Evolutionary conservation across 2,888 invertebrate species (phyloP).

Genomic region (Cataglyphis altisquamis): DNA sequence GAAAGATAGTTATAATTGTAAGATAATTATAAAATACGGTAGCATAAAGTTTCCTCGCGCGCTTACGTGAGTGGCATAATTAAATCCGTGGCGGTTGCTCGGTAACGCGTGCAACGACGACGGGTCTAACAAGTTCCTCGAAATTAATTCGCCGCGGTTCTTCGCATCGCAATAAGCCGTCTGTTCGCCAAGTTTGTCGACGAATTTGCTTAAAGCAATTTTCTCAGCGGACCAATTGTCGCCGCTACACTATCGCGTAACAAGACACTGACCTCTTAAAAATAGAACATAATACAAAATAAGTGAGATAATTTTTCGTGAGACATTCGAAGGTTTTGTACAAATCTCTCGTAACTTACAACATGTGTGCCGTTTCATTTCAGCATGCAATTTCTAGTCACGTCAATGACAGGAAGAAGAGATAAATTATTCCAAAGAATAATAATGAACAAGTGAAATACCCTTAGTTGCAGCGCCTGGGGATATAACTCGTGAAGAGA

Average conservation of each 20-base stretch:
- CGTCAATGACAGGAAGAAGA: conserved; percentile 76
- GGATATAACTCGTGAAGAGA: conserved; percentile 60
- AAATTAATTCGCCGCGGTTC: conserved; percentile 71
- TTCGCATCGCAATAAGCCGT: conserved; percentile 45
- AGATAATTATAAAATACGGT: conserved; percentile 49
- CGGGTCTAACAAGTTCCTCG: conserved; percentile 73
- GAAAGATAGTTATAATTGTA: conserved; percentile 50
- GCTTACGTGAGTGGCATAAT: conserved; percentile 57
- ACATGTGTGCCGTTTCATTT: conserved; percentile 45
- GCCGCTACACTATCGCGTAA: conserved; percentile 31
- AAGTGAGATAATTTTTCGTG: conserved; percentile 58
- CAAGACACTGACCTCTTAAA: conserved; percentile 48
- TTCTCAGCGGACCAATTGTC: conserved; percentile 63
- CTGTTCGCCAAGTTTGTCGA: conserved; percentile 35
- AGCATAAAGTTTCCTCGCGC: conserved; percentile 44
- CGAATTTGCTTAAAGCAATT: conserved; percentile 66
- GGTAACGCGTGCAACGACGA: conserved; percentile 71
- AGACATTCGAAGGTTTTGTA: conserved; percentile 44
- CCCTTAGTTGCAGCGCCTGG: conserved; percentile 71
- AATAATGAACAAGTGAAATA: conserved; percentile 80
- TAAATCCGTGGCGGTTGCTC: conserved; percentile 65
- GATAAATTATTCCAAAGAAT: conserved; percentile 80
- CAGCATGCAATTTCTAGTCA: conserved; percentile 76
- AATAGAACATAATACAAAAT: conserved; percentile 54
- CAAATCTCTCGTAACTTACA: background rate